A percentile compares a stretch with the other conserved stretches of the same genome.
Conservation (phyloP, 2,797 vertebrate species). For the Xiphophorus birchmanni region DNA sequence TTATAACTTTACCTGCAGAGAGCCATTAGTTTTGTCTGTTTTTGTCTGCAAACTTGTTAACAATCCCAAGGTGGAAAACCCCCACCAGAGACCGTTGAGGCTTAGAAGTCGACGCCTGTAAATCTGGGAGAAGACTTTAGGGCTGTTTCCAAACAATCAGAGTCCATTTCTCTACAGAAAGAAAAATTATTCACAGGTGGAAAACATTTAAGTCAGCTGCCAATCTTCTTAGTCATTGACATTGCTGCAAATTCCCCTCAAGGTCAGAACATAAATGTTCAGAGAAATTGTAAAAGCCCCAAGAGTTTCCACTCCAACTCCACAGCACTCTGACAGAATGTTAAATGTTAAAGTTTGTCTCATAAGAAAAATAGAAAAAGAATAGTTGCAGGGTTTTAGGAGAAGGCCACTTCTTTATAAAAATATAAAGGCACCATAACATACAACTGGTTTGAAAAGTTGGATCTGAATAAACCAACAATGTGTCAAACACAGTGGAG, state of each 20-base stretch:
- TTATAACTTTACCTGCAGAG: neutral
- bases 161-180: neutral
- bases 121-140: neutral
- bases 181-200: neutral
- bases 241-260: neutral
- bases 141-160: neutral
- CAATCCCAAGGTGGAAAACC: neutral
- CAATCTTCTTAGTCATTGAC: neutral
- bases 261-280: slow-evolving; percentile 3
- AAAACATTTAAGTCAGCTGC: slow-evolving; percentile 1
- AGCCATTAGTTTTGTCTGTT: neutral
- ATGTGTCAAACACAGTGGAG: neutral
- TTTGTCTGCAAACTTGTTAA: neutral
- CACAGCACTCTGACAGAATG: neutral
- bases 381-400: neutral
- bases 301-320: neutral
- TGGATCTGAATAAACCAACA: neutral
- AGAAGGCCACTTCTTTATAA: neutral
- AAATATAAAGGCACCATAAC: neutral
- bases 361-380: neutral
- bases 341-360: neutral
- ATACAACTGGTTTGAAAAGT: neutral
- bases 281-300: neutral
- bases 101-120: neutral
- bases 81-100: neutral